Conservation (phyloP, 2,113 vertebrate genomes). For the Engystomops pustulosus region DNA sequence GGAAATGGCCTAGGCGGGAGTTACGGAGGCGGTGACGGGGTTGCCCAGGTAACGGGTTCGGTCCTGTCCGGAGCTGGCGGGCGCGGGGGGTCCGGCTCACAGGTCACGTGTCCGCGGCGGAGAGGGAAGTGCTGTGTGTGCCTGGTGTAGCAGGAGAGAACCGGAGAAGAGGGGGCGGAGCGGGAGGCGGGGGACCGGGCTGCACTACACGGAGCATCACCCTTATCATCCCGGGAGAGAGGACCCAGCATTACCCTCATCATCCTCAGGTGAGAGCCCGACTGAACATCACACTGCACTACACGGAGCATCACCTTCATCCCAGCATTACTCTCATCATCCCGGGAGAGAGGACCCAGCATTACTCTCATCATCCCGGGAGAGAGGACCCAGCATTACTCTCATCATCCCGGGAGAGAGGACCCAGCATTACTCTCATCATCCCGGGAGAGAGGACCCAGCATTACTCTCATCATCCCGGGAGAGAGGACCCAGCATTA, state of each 20-base stretch:
- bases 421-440: too few species aligned
- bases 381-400: too few species aligned
- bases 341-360: too few species aligned
- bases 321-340: too few species aligned
- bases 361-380: too few species aligned
- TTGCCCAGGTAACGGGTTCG: slow-evolving; percentile 25
- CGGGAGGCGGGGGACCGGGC: background rate
- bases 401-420: too few species aligned
- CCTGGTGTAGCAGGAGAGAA: slow-evolving; percentile 57
- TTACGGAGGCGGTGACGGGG: slow-evolving; percentile 2
- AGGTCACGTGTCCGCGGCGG: slow-evolving; percentile 63
- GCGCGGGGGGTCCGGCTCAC: slow-evolving; percentile 60
- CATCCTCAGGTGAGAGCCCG: background rate
- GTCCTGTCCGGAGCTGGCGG: slow-evolving; percentile 62
- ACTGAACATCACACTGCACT: background rate
- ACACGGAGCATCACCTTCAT: background rate
- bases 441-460: too few species aligned
- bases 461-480: background rate
- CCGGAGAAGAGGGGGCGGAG: slow-evolving; percentile 47
- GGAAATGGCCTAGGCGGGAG: background rate
- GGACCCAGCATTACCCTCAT: background rate
- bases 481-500: background rate
- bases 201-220: too few species aligned
- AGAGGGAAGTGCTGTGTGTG: slow-evolving; percentile 50
- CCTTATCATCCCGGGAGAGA: background rate